These are phyloP conservation scores for Apotomis betuletana DNA, from an alignment of 2,888 invertebrate genomes.

Conservation along the genomic window DNA sequence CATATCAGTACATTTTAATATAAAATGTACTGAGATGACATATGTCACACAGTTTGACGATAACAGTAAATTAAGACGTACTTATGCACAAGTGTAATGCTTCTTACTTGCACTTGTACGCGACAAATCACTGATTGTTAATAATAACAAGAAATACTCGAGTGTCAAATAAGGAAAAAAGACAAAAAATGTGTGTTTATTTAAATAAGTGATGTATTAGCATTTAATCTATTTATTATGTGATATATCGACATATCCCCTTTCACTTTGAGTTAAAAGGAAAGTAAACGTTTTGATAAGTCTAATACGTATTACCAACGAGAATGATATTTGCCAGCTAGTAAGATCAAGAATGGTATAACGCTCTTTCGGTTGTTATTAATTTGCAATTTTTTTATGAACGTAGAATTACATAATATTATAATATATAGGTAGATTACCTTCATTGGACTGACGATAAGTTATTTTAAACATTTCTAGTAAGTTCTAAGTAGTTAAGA, in stretches of 20 bases:
- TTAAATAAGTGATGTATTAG: constrained; percentile 6
- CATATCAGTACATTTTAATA: too few species aligned
- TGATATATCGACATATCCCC: constrained; percentile 40
- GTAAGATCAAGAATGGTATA: not conserved
- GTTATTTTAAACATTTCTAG: constrained; percentile 6
- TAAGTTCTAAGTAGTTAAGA: too few species aligned
- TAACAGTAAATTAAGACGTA: too few species aligned
- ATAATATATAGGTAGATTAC: constrained; percentile 15
- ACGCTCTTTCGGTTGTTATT: constrained; percentile 9
- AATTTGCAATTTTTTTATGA: constrained; percentile 6
- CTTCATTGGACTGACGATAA: constrained; percentile 36
- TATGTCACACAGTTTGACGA: too few species aligned
- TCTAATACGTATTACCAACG: not conserved
- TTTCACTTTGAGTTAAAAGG: constrained; percentile 23
- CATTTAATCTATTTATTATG: constrained; percentile 22
- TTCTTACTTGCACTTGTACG: too few species aligned
- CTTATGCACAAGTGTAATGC: too few species aligned
- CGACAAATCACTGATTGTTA: not conserved
- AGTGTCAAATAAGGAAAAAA: constrained; percentile 7
- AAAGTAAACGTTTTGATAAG: constrained; percentile 3
- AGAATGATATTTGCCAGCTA: constrained; percentile 19
- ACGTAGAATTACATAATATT: constrained; percentile 6
- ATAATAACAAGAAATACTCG: not conserved
- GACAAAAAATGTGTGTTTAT: constrained; percentile 4
- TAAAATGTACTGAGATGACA: too few species aligned